Conservation (phyloP, 2,888 invertebrate genomes). For the Lasioglossum zephyrum region DNA sequence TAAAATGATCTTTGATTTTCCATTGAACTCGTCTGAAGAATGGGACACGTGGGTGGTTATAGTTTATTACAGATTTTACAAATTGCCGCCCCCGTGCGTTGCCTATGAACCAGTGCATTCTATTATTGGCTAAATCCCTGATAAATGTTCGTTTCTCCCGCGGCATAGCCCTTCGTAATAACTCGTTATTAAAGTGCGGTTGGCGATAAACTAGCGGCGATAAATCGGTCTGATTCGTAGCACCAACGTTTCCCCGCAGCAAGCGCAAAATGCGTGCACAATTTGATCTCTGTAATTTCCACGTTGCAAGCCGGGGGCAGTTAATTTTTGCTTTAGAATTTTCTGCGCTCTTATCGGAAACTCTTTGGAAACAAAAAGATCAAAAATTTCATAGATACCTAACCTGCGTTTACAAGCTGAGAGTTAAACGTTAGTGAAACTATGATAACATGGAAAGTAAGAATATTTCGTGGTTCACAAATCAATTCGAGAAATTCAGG, state of each 20-base stretch:
- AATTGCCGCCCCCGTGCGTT: conserved; percentile 71
- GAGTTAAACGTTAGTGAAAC: not conserved
- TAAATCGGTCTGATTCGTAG: conserved; percentile 67
- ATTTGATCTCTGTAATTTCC: not conserved
- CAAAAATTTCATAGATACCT: not conserved
- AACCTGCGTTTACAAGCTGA: too few relatives aligned
- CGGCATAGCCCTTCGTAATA: conserved; percentile 56
- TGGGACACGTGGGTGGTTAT: conserved; percentile 60
- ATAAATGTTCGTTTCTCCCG: conserved; percentile 69
- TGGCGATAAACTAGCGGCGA: conserved; percentile 66
- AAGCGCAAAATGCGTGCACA: conserved; percentile 4
- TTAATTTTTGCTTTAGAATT: not conserved
- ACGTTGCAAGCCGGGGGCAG: not conserved
- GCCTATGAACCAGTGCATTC: conserved; percentile 67
- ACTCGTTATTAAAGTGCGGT: conserved; percentile 66
- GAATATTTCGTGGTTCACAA: not conserved
- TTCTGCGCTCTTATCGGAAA: not conserved
- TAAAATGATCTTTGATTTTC: not conserved
- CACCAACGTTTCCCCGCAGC: conserved; percentile 48
- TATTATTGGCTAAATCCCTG: conserved; percentile 74
- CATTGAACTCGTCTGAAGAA: not conserved
- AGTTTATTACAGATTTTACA: conserved; percentile 70
- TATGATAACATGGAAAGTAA: not conserved
- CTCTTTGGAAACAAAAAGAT: not conserved
- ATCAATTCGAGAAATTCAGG: not conserved